Percentiles rank a stretch among this genome's conserved stretches.
Evolutionary conservation across 2,797 vertebrate genomes (phyloP).

Genomic region (Mus caroli): DNA sequence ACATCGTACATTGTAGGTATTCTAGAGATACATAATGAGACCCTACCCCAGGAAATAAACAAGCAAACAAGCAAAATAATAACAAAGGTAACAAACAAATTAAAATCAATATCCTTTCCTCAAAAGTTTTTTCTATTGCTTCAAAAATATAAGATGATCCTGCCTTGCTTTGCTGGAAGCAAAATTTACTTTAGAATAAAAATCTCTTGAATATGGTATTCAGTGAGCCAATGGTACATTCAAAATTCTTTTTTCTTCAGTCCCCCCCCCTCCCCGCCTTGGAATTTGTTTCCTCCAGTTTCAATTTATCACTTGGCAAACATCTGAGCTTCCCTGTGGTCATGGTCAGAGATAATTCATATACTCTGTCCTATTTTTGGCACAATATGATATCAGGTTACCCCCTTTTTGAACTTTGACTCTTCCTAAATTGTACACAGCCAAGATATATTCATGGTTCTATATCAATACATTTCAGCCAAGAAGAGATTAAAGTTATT

Average conservation of each 20-base stretch:
- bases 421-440: conserved; percentile 44
- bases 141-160: no score
- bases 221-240: conserved; percentile 21
- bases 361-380: background rate
- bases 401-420: background rate
- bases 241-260: conserved; percentile 29
- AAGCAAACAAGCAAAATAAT: background rate
- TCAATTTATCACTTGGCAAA: conserved; percentile 20
- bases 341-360: conserved; percentile 41
- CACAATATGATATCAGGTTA: background rate
- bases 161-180: background rate
- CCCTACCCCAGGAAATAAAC: background rate
- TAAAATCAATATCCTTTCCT: background rate
- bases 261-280: background rate
- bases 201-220: background rate
- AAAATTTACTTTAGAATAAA: background rate
- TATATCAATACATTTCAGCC: background rate
- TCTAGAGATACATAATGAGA: background rate
- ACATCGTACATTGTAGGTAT: background rate
- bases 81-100: background rate
- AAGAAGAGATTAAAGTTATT: background rate
- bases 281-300: background rate
- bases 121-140: background rate
- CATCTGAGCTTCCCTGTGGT: background rate
- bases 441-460: background rate